These are phyloP conservation scores for Alviniconcha marisindica DNA, from an alignment of 1,140 invertebrate genomes.

Conservation along the genomic window DNA sequence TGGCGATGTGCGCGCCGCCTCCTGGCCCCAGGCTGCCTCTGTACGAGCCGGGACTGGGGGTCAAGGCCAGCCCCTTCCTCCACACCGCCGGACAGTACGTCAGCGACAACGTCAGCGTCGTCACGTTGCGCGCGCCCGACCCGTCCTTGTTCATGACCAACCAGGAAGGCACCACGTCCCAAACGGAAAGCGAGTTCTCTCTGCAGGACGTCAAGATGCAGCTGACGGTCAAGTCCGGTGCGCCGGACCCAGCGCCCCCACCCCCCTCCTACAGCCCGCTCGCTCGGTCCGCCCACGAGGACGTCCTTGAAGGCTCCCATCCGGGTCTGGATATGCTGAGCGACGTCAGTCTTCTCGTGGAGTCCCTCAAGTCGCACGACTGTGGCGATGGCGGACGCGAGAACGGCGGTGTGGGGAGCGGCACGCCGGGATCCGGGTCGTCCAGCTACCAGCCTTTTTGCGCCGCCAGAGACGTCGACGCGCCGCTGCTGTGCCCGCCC, in stretches of 20 bases:
- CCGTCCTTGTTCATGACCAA: neutral
- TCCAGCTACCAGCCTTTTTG: too few relatives aligned
- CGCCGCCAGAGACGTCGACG: neutral
- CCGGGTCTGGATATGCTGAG: slow-evolving; percentile 28
- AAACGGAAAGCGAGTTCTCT: slow-evolving; percentile 27
- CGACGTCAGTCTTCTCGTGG: slow-evolving; percentile 26
- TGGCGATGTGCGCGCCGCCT: too few relatives aligned
- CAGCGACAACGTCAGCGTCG: slow-evolving; percentile 25
- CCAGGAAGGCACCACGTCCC: neutral
- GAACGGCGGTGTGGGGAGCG: too few relatives aligned
- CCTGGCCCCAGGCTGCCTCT: too few relatives aligned
- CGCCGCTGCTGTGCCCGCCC: neutral
- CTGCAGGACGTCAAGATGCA: slow-evolving; percentile 34
- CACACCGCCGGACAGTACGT: neutral
- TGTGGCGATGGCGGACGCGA: too few relatives aligned
- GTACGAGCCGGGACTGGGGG: too few relatives aligned
- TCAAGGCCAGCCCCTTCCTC: too few relatives aligned
- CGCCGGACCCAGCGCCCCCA: neutral
- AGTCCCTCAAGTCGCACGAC: neutral
- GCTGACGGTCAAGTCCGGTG: neutral
- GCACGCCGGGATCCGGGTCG: neutral
- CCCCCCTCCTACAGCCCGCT: neutral
- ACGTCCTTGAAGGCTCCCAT: neutral
- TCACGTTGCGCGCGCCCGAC: slow-evolving; percentile 4
- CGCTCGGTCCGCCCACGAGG: neutral